A percentile compares a stretch with the other conserved stretches of the same genome.
phyloP scores from a whole-genome alignment of 2,113 vertebrate genomes.

The Cololabis saira region DNA sequence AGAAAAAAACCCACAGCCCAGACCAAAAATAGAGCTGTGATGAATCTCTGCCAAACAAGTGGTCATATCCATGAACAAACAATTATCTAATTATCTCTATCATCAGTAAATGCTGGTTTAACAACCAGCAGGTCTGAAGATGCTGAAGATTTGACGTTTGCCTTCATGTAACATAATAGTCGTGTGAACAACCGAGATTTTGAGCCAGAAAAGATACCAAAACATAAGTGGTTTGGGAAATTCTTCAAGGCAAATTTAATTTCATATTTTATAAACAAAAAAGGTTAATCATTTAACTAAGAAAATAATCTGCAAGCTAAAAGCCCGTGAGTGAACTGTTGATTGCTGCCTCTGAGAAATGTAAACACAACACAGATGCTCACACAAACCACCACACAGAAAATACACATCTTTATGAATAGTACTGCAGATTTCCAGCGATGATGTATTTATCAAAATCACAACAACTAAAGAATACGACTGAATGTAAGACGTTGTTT shows the following conservation, averaged over 20 bases:
- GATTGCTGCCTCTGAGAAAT: neutral
- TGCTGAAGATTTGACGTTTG: no score
- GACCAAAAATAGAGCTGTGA: neutral
- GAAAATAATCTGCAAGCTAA: neutral
- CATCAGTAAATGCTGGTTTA: no score
- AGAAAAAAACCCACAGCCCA: neutral
- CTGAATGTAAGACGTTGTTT: neutral
- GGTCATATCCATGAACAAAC: no score
- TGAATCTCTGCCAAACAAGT: neutral
- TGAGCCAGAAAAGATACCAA: no score
- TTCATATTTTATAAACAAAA: neutral
- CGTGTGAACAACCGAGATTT: no score
- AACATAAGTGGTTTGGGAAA: neutral
- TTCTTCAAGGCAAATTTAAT: neutral
- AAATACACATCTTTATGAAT: neutral
- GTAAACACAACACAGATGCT: constrained; percentile 16
- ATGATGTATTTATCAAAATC: no score
- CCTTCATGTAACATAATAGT: no score
- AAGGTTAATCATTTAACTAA: neutral
- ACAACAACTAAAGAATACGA: no score
- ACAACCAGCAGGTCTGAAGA: no score
- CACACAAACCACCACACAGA: neutral
- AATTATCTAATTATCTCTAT: no score
- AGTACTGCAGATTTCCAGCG: neutral
- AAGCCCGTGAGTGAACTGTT: neutral